Percentiles rank a stretch among this genome's conserved stretches.
These are phyloP conservation scores for Oreochromis grahami DNA, from an alignment of 2,797 vertebrate species.

Conservation along the genomic window DNA sequence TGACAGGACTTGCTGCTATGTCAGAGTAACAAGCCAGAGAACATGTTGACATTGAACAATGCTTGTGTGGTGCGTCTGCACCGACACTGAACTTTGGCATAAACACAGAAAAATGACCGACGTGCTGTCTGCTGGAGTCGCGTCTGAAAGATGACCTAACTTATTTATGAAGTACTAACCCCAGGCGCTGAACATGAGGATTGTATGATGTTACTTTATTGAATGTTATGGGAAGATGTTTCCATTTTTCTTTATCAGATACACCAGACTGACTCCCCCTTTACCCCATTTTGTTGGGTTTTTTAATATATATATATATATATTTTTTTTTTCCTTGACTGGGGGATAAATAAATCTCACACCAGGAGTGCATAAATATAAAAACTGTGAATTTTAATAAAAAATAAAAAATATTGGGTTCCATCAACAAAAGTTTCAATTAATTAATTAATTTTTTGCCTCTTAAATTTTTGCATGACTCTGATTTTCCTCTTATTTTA, in stretches of 20 bases:
- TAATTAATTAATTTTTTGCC: not conserved
- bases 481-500: not conserved
- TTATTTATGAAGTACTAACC: not conserved
- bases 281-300: not conserved
- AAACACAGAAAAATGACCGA: not conserved
- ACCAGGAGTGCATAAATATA: not conserved
- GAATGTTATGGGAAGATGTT: not conserved
- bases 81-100: not conserved
- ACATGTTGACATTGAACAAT: not conserved
- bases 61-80: not conserved
- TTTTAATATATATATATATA: not conserved
- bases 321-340: not conserved
- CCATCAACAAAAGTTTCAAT: not conserved
- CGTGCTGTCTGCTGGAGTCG: not conserved
- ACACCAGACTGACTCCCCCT: not conserved
- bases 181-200: not conserved
- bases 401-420: not conserved
- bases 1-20: not conserved
- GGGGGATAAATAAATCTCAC: not conserved
- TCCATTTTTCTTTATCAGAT: not conserved
- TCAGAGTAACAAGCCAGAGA: constrained; percentile 1
- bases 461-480: not conserved
- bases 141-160: not conserved
- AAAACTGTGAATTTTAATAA: not conserved
- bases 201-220: not conserved